Base-by-base conservation (phyloP, 2,888 invertebrate genomes). In the Drosophila hawaiiensis region DNA sequence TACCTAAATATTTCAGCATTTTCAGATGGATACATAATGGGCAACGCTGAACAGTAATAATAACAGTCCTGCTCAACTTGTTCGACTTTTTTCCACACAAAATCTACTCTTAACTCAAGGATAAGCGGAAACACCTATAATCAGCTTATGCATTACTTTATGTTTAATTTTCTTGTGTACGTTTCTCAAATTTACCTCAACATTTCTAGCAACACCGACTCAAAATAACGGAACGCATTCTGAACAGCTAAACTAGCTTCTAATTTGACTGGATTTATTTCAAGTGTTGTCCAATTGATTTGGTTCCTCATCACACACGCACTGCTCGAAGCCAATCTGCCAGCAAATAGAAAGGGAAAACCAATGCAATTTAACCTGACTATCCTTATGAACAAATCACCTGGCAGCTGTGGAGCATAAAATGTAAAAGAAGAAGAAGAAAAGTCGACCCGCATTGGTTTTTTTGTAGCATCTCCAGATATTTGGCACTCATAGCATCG, bases 291-390 rank as follows among this genome's bases (percentile, higher is more conserved):
- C 50, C 58, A 62, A 62, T 47, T 55, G 58, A 72, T 72, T 77
- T 61, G 49, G 33, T 29, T 66, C 35, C 49, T 54, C 50, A 55
- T 73, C 61, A 28, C 55, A 56, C 35, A 37, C 28, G 2, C n/a
- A 14, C 28, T 25, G 25, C 28, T 28, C 49, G 0, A 55, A 14
- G 14, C 6, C 37, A 37, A 37, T 37, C 37, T 55, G 12, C 19
- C 12, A 28, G 56, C 14, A 9, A 49, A 43, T 31, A n/a, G 39
- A 56, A 58, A 49, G 16, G 22, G 37, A 61, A 78, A 68, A 50
- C 63, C 70, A 85, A 81, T 78, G 78, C 86, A 83, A 80, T 81
- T 81, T 83, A 85, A 70, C 62, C 81, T 59, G 68, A 80, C 76
- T 68, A 78, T 68, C 68, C 76, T 71, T 60, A 87, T 69, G 62